Evolutionary conservation across 2,113 vertebrate genomes (phyloP), one percentile per base, ranked within the genome.

Genomic region (Orcinus orca): DNA sequence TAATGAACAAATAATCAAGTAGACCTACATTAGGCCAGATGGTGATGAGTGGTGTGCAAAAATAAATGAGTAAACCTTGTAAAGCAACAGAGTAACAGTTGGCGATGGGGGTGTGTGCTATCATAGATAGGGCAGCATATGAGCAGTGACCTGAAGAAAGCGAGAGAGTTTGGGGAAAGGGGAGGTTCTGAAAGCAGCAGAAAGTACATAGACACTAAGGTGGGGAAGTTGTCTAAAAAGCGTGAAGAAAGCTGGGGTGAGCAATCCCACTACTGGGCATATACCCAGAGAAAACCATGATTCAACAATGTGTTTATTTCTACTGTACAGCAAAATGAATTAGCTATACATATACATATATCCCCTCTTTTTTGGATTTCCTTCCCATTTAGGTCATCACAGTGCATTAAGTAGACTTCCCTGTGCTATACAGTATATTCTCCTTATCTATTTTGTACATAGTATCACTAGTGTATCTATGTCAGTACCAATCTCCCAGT

Each of bases 1-100:
- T 92, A 47, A 80, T 88, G 71, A 85, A 62, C 44, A 82, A 62
- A 89, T 88, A 95, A 77, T 93, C 31, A 88, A 80, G 44, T 68
- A 90, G 50, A 63, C 29, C 31, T 84, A 29, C 12, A 31, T 71
- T 73, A 50, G 76, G 47, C 53, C 47, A 84, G 18, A 55, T 84
- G 47, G 33, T 68, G 6, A 73, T 76, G 55, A 81, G n/a, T 41
- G 1, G 17, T 5, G 41, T 83, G 67, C 20, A 50, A 87, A 87
- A 76, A 68, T 85, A 67, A 44, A 77, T 62, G 41, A 76, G 53
- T 55, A 55, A 74, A 80, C 4, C 80, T 36, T 88, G 13, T 76
- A 47, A 77, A 91, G 11, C 14, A 67, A 20, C 12, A 68, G 36
- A 84, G 29, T 65, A 88, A 53, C 33, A 73, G 41, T 33, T 80